phyloP scores from a whole-genome alignment of 2,113 vertebrate genomes.

The Pipra filicauda region DNA sequence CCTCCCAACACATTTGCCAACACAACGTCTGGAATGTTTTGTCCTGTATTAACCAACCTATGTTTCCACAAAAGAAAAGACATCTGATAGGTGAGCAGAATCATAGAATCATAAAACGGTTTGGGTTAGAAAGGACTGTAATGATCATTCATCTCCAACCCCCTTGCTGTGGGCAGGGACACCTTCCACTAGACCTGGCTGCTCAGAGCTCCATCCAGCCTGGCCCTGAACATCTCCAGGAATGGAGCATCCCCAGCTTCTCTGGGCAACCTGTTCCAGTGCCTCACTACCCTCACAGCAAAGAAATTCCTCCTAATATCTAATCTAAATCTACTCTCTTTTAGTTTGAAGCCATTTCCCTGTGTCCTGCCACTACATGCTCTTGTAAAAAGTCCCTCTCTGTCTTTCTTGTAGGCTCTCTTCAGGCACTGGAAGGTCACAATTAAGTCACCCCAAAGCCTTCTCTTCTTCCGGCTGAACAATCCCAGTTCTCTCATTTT shows the following conservation, averaged over 20 bases:
- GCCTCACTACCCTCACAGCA: neutral
- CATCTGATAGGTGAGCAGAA: neutral
- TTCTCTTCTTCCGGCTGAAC: neutral
- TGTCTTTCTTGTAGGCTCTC: neutral
- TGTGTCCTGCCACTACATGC: neutral
- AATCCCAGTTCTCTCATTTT: neutral
- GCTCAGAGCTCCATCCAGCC: neutral
- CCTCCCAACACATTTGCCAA: neutral
- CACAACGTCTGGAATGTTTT: neutral
- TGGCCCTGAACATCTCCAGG: neutral
- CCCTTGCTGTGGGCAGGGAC: neutral
- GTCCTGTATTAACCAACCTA: neutral
- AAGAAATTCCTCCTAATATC: neutral
- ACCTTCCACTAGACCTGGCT: neutral
- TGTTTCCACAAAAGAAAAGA: neutral
- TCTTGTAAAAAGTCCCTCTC: neutral
- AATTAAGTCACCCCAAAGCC: neutral
- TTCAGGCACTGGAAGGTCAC: neutral
- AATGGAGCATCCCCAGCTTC: neutral
- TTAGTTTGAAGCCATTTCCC: neutral
- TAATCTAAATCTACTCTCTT: neutral
- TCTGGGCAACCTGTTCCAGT: neutral
- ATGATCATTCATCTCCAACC: neutral
- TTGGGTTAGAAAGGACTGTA: neutral
- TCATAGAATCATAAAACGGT: neutral